These are phyloP conservation scores for Brienomyrus longianalis DNA, from an alignment of 2,113 vertebrate genomes.

Conservation along the genomic window DNA sequence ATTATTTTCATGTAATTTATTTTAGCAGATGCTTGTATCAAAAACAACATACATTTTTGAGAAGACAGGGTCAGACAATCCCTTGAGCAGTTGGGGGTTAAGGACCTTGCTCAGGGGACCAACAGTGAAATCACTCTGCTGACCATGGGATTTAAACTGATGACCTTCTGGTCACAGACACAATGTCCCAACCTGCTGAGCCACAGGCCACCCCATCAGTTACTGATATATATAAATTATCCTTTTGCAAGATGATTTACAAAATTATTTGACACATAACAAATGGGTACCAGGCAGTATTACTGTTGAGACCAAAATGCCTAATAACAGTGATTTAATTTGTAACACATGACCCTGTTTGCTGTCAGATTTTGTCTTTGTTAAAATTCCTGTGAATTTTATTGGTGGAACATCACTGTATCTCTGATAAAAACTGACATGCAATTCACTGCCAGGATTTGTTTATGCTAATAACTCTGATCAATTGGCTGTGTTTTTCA, in stretches of 20 bases:
- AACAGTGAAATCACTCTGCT: neutral
- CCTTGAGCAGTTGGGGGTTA: neutral
- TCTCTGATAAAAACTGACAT: neutral
- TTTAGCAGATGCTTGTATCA: neutral
- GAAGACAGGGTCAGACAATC: neutral
- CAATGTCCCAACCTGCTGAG: neutral
- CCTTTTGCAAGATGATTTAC: neutral
- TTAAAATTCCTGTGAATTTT: neutral
- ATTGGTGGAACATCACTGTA: neutral
- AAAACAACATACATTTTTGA: neutral
- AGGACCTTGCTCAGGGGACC: neutral
- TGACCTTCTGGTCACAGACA: neutral
- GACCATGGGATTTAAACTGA: neutral
- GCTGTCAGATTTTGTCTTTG: neutral
- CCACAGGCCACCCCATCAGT: neutral
- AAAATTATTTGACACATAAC: neutral
- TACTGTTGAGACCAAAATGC: neutral
- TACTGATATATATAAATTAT: neutral
- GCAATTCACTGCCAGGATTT: neutral
- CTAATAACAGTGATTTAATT: neutral
- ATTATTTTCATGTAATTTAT: neutral
- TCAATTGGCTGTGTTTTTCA: neutral
- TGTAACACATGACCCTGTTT: neutral
- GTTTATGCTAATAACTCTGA: neutral
- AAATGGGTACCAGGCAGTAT: neutral